Base-by-base conservation (phyloP, 2,888 invertebrate genomes). In the Saturnia japonica region DNA sequence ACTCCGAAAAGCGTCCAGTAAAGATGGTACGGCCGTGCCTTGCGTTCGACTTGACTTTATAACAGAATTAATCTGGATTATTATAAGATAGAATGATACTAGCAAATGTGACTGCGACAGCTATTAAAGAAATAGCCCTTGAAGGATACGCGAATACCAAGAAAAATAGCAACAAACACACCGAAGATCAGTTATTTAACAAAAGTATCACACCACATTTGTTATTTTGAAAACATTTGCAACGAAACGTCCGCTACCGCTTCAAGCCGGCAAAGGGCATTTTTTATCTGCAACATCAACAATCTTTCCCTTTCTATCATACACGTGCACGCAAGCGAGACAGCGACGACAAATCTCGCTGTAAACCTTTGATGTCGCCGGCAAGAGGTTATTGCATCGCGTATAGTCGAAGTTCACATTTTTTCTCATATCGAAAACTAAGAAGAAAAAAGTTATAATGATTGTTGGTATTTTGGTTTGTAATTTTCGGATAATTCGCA, bases 391-490 rank as follows among this genome's bases (percentile, higher is more conserved):
- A 88, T 85, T 86, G 89, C 87, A 86, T 89, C 84, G 88, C 85
- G 83, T 87, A 88, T 88, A 88, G 88, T 28, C 28, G 57, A 86
- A 81, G 83, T 82, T 73, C 76, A 75, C 77, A 84, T 86, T 83
- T 85, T 90, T 89, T 90, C 87, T 85, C 84, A 84, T 88, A 91
- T 91, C 87, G 90, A 88, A 91, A 91, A 88, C 91, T 90, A 90
- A 91, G 86, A 83, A 90, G 40, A 62, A 88, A 87, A 87, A 88
- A 79, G 72, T 72, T 72, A 79, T 84, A 87, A 87, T 87, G 81
- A 81, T 80, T 76, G 85, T 84, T 82, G 85, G 87, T 86, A 88
- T 88, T 86, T 85, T 80, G 80, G 82, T 86, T 86, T 86, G 86
- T 88, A 84, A 90, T 89, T 91, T 91, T 91, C 82, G 83, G 86